Evolutionary conservation across 1,140 invertebrate species (phyloP).

Genomic region (Melipona quadrifasciata): DNA sequence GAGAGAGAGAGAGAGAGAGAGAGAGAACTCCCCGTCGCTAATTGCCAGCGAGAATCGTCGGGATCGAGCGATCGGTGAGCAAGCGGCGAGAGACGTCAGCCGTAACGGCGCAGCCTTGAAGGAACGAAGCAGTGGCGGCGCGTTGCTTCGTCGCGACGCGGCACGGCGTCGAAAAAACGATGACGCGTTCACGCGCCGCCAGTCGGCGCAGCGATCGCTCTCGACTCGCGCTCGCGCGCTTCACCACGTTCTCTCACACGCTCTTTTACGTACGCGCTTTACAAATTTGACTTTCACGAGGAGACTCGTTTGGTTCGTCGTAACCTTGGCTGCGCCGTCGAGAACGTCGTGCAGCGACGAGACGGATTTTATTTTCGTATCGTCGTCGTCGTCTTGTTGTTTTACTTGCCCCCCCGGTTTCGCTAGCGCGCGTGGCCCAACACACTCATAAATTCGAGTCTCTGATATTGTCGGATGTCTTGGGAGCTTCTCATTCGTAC

Average conservation of each 20-base stretch:
- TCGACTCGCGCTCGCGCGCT: neutral
- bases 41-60: constrained; percentile 29
- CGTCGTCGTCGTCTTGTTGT: constrained; percentile 53
- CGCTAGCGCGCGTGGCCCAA: constrained; percentile 38
- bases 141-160: constrained; percentile 36
- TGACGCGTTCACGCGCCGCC: neutral
- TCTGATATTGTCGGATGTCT: constrained; percentile 24
- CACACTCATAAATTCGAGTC: constrained; percentile 43
- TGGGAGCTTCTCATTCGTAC: neutral
- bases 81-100: constrained; percentile 39
- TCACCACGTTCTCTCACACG: neutral
- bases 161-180: constrained; percentile 43
- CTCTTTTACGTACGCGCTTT: constrained; percentile 32
- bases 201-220: neutral
- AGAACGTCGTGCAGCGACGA: constrained; percentile 29
- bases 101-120: constrained; percentile 53
- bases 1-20: no score
- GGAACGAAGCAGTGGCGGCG: constrained; percentile 20
- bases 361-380: constrained; percentile 73
- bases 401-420: constrained; percentile 42
- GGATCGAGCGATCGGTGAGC: constrained; percentile 32
- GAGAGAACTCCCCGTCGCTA: constrained; percentile 24
- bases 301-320: constrained; percentile 53
- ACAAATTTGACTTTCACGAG: constrained; percentile 76
- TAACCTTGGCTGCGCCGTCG: constrained; percentile 69